phyloP scores from a whole-genome alignment of 2,888 invertebrate species.

The Thera obeliscata region DNA sequence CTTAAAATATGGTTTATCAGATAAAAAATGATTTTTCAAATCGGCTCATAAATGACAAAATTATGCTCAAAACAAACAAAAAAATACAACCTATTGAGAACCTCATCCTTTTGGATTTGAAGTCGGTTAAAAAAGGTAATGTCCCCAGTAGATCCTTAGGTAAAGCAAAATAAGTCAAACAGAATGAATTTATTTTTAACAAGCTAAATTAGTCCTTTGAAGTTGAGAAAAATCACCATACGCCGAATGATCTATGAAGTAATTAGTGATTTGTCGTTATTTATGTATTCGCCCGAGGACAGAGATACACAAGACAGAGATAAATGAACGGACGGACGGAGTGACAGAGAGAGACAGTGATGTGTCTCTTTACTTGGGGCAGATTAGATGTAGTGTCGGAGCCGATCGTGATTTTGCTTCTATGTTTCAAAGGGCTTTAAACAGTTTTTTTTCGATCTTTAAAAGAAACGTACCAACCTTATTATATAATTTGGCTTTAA shows the following conservation, averaged over 20 bases:
- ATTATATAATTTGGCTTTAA: no score
- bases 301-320: constrained; percentile 50
- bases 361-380: constrained; percentile 35
- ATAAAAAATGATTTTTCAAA: no score
- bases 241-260: constrained; percentile 55
- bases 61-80: no score
- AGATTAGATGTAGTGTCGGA: constrained; percentile 33
- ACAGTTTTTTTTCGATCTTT: no score
- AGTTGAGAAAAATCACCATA: constrained; percentile 44
- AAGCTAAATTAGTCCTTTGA: constrained; percentile 44
- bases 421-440: no score
- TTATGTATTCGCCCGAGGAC: constrained; percentile 52
- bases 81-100: no score
- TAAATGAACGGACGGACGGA: constrained; percentile 53
- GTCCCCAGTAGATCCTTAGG: neutral
- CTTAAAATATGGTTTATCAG: no score
- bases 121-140: no score
- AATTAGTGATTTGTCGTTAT: constrained; percentile 61
- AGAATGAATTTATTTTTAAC: constrained; percentile 21
- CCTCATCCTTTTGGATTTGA: no score
- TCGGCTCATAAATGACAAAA: no score
- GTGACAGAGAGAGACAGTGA: constrained; percentile 56
- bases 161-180: constrained; percentile 7
- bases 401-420: neutral
- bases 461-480: no score